Evolutionary conservation across 2,113 vertebrate genomes (phyloP), one percentile per base, ranked within the genome.

Genomic region (Chaetorhynchus papuensis): DNA sequence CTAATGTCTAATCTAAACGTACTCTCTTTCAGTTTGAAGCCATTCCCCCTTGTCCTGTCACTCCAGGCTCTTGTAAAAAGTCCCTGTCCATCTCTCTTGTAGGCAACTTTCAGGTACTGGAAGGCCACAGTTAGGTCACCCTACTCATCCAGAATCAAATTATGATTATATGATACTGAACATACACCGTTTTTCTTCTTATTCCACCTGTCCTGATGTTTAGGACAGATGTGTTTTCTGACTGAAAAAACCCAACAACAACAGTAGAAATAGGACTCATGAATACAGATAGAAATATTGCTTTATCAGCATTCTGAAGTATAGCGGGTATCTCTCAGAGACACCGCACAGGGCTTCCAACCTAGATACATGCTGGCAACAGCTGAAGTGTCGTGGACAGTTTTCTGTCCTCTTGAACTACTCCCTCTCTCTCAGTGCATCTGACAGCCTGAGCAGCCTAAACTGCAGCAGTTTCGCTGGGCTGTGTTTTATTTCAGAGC

Each of bases 161-260:
- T n/a, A 26, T 33, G 75, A 74, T 37, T 31, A 23, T 61, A 35
- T 87, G 30, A 52, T 27, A 47, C 35, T 57, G 60, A 87, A 49
- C 16, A 87, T 14, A 22, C 18, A 80, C 44, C 49, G 50, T 7
- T 27, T 53, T 61, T 37, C 56, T 64, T 54, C 11, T 8, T 45
- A 24, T 69, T 84, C 19, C 16, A 5, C 24, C 28, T 91, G 28
- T 86, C 47, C 30, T 88, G 37, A 17, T 79, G 49, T 95, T 96
- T 70, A 92, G 56, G 66, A n/a, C 76, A 64, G 44, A n/a, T 91
- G 54, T 71, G 68, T 78, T 88, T 96, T 89, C 90, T 80, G 79
- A 69, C 50, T 63, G 47, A 10, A 86, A 80, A 50, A 61, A 35
- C 21, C 3, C 69, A 35, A 31, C 35, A 59, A 33, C 68, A 93